phyloP scores from a whole-genome alignment of 2,113 vertebrate genomes.

The Coturnix japonica region DNA sequence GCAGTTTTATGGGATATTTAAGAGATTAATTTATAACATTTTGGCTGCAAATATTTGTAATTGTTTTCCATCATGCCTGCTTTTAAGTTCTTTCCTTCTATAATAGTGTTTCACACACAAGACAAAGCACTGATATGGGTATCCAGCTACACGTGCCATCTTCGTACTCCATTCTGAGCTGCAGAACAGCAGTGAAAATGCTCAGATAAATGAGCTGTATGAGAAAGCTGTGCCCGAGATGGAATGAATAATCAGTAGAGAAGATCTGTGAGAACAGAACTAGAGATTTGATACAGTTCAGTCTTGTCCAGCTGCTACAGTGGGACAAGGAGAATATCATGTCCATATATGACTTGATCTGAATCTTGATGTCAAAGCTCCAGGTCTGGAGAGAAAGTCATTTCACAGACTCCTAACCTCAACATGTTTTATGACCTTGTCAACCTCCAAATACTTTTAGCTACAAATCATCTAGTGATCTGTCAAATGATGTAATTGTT shows the following conservation, averaged over 20 bases:
- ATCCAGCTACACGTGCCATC: accelerated
- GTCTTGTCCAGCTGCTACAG: neutral
- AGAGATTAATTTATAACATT: neutral
- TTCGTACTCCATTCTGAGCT: neutral
- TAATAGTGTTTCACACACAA: neutral
- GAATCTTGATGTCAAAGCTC: neutral
- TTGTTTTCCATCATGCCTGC: neutral
- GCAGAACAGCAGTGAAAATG: neutral
- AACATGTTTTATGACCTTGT: neutral
- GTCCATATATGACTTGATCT: neutral
- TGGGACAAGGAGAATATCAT: neutral
- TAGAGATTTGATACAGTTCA: neutral
- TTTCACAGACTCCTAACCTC: neutral
- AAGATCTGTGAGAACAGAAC: accelerated
- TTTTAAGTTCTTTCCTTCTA: neutral
- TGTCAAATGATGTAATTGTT: neutral
- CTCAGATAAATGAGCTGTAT: neutral
- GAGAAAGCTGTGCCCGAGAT: neutral
- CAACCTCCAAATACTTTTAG: neutral
- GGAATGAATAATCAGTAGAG: neutral
- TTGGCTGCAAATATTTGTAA: neutral
- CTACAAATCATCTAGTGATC: neutral
- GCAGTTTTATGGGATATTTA: neutral
- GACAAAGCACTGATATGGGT: neutral
- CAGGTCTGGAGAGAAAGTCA: neutral